These are phyloP conservation scores for Eremophila alpestris DNA, from an alignment of 2,797 vertebrate species.

Conservation along the genomic window DNA sequence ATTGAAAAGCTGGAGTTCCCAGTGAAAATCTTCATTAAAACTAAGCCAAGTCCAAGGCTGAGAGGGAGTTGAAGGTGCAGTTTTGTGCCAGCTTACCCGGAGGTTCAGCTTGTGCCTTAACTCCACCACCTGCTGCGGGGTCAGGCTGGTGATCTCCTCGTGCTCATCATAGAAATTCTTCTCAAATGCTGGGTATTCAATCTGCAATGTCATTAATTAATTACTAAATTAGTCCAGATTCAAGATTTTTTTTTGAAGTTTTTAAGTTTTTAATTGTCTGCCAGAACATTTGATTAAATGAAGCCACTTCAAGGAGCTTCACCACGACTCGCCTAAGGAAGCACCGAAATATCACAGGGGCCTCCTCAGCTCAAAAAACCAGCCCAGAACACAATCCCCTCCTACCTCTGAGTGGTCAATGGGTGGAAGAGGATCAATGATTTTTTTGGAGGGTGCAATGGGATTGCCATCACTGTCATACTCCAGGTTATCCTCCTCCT, in stretches of 20 bases:
- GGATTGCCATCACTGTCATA: conserved; percentile 99
- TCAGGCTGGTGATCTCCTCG: conserved; percentile 90
- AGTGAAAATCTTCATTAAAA: neutral
- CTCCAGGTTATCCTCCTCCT: conserved; percentile 95
- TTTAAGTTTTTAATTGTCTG: neutral
- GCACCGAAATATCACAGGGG: neutral
- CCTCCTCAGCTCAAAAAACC: neutral
- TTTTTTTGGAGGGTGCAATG: conserved; percentile 89
- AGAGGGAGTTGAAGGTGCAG: neutral
- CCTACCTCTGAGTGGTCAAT: conserved; percentile 96
- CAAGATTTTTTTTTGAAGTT: conserved; percentile 11
- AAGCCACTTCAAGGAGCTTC: neutral
- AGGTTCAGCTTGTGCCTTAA: conserved; percentile 94
- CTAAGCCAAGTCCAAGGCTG: neutral
- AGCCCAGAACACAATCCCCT: neutral
- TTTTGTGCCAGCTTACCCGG: conserved; percentile 74
- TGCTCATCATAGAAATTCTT: conserved; percentile 98
- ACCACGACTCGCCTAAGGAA: neutral
- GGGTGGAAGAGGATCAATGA: conserved; percentile 94
- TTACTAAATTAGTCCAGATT: conserved; percentile 60
- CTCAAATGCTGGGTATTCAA: conserved; percentile 96
- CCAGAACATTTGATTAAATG: neutral
- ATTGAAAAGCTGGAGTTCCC: neutral
- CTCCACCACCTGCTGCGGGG: conserved; percentile 86
- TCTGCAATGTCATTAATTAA: conserved; percentile 78